These are phyloP conservation scores for Carassius auratus DNA, from an alignment of 2,113 vertebrate species.

Conservation along the genomic window DNA sequence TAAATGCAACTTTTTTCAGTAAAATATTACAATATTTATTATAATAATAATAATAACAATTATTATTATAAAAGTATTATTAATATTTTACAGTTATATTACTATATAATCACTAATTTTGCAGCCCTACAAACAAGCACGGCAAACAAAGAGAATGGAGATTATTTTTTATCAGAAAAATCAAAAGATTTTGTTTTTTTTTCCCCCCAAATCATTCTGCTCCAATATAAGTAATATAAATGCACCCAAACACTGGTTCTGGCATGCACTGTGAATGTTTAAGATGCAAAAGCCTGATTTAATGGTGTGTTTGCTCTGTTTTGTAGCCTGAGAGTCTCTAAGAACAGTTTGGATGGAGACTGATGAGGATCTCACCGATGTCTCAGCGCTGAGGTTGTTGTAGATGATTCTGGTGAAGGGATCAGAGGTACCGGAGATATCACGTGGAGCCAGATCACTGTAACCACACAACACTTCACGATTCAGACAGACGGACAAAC, in stretches of 20 bases:
- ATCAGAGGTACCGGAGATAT: conserved; percentile 87
- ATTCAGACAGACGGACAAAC: neutral
- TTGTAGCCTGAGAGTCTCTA: neutral
- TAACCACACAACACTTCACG: neutral
- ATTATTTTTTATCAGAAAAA: neutral
- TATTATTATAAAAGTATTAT: neutral
- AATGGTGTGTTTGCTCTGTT: neutral
- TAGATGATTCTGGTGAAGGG: conserved; percentile 85
- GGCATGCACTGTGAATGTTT: neutral
- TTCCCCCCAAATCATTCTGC: neutral
- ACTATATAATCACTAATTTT: neutral
- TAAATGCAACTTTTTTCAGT: too few species aligned
- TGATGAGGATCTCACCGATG: conserved; percentile 76
- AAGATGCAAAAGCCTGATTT: neutral
- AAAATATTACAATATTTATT: neutral
- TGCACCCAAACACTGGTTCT: neutral
- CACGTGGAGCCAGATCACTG: conserved; percentile 88
- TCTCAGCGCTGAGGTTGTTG: conserved; percentile 83
- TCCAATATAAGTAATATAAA: neutral
- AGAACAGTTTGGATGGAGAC: conserved; percentile 1
- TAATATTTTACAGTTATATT: neutral
- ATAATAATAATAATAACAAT: neutral
- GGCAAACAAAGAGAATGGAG: neutral
- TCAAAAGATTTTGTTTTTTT: neutral
- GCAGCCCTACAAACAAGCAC: neutral